Evolutionary conservation across 35 echinoderm and acorn worm species (phyloP).

Genomic region (Apostichopus japonicus): DNA sequence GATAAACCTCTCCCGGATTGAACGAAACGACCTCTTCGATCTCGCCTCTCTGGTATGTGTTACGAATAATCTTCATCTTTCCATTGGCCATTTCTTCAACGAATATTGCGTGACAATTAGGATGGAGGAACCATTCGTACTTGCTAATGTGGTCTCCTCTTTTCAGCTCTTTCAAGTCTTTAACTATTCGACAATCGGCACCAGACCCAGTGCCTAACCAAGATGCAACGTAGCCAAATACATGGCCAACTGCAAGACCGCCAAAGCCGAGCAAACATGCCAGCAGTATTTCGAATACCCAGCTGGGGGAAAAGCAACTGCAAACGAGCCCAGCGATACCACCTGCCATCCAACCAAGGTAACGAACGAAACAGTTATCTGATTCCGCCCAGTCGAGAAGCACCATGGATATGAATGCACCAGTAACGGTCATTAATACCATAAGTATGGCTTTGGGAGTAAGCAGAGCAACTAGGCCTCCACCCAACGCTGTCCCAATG

Average conservation of each 20-base stretch:
- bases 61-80: conserved; percentile 46
- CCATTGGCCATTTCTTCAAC: conserved; percentile 17
- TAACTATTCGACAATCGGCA: not conserved
- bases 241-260: not conserved
- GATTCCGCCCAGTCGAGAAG: not conserved
- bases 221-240: not conserved
- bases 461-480: not conserved
- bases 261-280: not conserved
- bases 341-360: not conserved
- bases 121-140: conserved; percentile 31
- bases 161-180: not conserved
- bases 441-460: not conserved
- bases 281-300: not conserved
- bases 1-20: not conserved
- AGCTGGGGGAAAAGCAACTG: not conserved
- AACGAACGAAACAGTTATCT: not conserved
- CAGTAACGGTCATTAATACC: not conserved
- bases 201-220: not conserved
- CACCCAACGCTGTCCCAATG: not conserved
- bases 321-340: not conserved
- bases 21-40: conserved; percentile 24
- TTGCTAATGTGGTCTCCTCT: conserved; percentile 14
- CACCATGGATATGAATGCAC: not conserved
- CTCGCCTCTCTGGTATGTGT: conserved; percentile 32
- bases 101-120: conserved; percentile 39